Evolutionary conservation across 1,140 invertebrate species (phyloP).

Genomic region (Maconellicoccus hirsutus): DNA sequence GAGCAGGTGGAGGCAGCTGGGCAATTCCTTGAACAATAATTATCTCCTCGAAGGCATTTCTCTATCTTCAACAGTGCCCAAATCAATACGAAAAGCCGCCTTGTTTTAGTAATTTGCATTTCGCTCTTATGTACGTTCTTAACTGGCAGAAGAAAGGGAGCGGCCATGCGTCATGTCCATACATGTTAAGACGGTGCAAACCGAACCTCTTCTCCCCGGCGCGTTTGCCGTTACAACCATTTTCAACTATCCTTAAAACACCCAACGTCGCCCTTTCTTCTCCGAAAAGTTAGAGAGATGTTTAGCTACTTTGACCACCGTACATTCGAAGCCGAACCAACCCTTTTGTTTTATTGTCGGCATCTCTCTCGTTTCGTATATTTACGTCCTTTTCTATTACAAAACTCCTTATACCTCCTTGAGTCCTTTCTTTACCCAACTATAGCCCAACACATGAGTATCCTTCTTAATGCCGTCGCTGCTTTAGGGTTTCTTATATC

Average conservation of each 20-base stretch:
- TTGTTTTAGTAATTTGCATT: constrained; percentile 27
- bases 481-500: constrained; percentile 22
- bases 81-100: constrained; percentile 26
- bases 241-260: constrained; percentile 18
- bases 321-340: constrained; percentile 16
- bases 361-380: constrained; percentile 2
- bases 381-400: constrained; percentile 3
- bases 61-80: constrained; percentile 23
- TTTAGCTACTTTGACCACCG: constrained; percentile 20
- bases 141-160: constrained; percentile 22
- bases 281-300: constrained; percentile 22
- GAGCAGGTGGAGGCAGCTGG: constrained; percentile 4
- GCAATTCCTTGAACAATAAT: constrained; percentile 26
- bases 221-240: constrained; percentile 12
- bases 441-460: constrained; percentile 18
- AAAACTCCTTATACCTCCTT: constrained; percentile 20
- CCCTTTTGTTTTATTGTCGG: constrained; percentile 19
- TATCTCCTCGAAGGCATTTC: constrained; percentile 27
- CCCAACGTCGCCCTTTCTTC: constrained; percentile 14
- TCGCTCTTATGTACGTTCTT: constrained; percentile 25
- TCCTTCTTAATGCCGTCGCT: constrained; percentile 19
- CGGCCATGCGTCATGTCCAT: constrained; percentile 27
- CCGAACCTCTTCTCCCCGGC: constrained; percentile 23
- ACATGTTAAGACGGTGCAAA: constrained; percentile 27
- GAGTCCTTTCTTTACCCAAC: constrained; percentile 18